phyloP scores from a whole-genome alignment of 2,888 invertebrate species.

The Acrobasis suavella region DNA sequence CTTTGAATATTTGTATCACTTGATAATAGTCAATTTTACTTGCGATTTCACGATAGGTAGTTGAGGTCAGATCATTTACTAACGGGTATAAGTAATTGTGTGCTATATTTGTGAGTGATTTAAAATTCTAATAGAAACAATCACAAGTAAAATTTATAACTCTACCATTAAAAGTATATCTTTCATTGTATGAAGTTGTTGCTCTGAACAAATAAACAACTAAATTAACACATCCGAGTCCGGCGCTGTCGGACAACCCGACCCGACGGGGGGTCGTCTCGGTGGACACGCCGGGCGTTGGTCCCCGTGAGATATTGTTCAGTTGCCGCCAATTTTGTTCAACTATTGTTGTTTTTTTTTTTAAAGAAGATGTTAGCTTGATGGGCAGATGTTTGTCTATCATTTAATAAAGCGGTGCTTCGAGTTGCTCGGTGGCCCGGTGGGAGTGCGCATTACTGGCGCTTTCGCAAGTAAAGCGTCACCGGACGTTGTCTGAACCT shows the following conservation, averaged over 20 bases:
- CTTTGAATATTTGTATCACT: no score
- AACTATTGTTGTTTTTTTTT: slow-evolving; percentile 10
- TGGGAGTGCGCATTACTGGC: no score
- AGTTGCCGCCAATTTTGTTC: slow-evolving; percentile 14
- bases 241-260: slow-evolving; percentile 5
- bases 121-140: no score
- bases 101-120: no score
- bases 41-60: no score
- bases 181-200: not conserved
- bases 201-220: not conserved
- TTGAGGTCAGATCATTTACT: no score
- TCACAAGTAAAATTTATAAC: not conserved
- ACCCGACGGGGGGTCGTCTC: slow-evolving; percentile 1
- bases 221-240: slow-evolving; percentile 3
- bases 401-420: no score
- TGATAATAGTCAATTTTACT: no score
- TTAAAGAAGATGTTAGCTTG: not conserved
- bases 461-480: no score
- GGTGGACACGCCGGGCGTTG: slow-evolving; percentile 1
- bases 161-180: not conserved
- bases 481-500: no score
- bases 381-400: not conserved
- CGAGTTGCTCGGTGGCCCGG: no score
- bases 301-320: slow-evolving; percentile 7
- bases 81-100: no score